These are phyloP conservation scores for Deladenus siricidicola DNA, from an alignment of 2,888 invertebrate species.

Conservation along the genomic window DNA sequence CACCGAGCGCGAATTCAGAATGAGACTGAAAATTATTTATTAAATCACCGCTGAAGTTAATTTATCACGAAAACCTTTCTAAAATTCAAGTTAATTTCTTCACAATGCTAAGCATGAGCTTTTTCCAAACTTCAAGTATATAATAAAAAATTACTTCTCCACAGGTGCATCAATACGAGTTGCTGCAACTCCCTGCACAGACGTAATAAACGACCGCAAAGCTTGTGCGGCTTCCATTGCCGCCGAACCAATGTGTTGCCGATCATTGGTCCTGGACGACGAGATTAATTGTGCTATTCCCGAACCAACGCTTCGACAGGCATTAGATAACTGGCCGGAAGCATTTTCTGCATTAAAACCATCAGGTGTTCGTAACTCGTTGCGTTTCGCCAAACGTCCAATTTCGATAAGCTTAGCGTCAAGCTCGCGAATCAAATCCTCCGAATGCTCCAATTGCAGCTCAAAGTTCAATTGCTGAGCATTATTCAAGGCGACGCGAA, in stretches of 20 bases:
- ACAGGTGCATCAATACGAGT: slow-evolving; percentile 33
- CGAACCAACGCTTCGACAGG: slow-evolving; percentile 59
- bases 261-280: slow-evolving; percentile 73
- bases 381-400: slow-evolving; percentile 46
- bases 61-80: background rate
- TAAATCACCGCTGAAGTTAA: background rate
- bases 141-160: slow-evolving; percentile 8
- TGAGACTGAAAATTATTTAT: slow-evolving; percentile 19
- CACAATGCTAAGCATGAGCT: background rate
- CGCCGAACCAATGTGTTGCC: slow-evolving; percentile 60
- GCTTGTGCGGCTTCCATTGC: slow-evolving; percentile 45
- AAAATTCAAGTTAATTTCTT: background rate
- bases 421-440: slow-evolving; percentile 56
- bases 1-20: slow-evolving; percentile 43
- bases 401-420: slow-evolving; percentile 67
- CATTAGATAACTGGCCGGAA: slow-evolving; percentile 22
- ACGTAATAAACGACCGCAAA: slow-evolving; percentile 40
- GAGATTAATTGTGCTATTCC: slow-evolving; percentile 77
- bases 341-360: slow-evolving; percentile 25
- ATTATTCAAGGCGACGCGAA: slow-evolving; percentile 60
- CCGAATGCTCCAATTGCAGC: slow-evolving; percentile 42
- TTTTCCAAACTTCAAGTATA: background rate
- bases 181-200: slow-evolving; percentile 38
- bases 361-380: slow-evolving; percentile 25
- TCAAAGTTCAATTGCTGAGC: slow-evolving; percentile 62